A percentile compares a stretch with the other conserved stretches of the same genome.
phyloP scores from a whole-genome alignment of 2,888 invertebrate genomes.

The Clusia tigrina region DNA sequence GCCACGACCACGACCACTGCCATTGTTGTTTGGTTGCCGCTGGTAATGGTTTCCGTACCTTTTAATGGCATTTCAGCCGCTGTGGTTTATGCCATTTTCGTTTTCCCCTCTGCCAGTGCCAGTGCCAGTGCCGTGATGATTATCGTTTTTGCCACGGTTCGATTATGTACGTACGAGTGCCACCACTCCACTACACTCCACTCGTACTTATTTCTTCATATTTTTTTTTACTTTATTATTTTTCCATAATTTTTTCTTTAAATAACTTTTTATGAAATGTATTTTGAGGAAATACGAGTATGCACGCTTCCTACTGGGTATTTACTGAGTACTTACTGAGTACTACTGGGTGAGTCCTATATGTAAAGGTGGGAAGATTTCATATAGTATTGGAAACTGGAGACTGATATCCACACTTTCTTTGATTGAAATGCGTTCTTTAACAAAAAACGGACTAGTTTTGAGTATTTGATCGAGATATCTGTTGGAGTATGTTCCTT shows the following conservation, averaged over 20 bases:
- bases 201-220: background rate
- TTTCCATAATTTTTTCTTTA: too few species aligned
- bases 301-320: too few species aligned
- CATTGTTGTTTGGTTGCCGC: too few species aligned
- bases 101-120: background rate
- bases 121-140: constrained; percentile 8
- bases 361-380: too few species aligned
- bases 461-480: background rate
- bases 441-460: background rate
- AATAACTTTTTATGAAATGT: too few species aligned
- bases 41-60: constrained; percentile 3
- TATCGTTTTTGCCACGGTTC: constrained; percentile 26
- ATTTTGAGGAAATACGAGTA: too few species aligned
- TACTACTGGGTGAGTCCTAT: too few species aligned
- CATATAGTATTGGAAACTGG: too few species aligned
- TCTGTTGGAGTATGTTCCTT: background rate
- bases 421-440: background rate
- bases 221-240: too few species aligned
- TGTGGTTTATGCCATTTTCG: constrained; percentile 2
- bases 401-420: too few species aligned
- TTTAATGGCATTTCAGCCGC: constrained; percentile 1
- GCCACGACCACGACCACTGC: too few species aligned
- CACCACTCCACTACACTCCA: background rate
- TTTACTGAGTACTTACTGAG: too few species aligned
- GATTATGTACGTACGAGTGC: background rate